Evolutionary conservation across 2,888 invertebrate genomes (phyloP), one percentile per base, ranked within the genome.

Genomic region (Limnephilus lunatus): DNA sequence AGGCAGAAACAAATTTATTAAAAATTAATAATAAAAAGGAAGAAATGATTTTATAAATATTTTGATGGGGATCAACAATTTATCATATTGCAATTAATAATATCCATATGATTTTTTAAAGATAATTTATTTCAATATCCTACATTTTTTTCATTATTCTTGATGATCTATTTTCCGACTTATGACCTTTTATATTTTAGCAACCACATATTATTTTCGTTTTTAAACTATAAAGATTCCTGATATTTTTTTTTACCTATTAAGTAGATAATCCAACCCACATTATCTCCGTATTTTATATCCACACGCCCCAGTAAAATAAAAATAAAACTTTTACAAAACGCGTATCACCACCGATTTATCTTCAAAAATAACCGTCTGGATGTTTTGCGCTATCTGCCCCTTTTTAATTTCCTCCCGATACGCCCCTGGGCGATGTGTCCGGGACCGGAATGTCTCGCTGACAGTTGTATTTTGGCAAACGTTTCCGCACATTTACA

Each of bases 391-490:
- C 81, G 25, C 68, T 68, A 68, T 68, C 68, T 68, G 68, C 68
- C 44, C 91, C 89, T 91, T 92, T 91, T 81, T 91, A 91, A 92
- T 92, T 92, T 92, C 92, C 92, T 90, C 85, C 68, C 68, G 87
- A 53, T 30, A 82, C 92, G 92, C 81, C 91, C 88, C 91, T 92
- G 86, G 90, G n/a, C 86, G 12, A 86, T 89, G 91, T 89, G 89
- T 89, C 80, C 82, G 91, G 89, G 85, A 82, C 89, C 92, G 92
- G 92, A 92, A 93, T 86, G 91, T 92, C 91, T 81, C 91, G 92
- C 90, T 93, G 93, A 93, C 93, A 91, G 92, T 91, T 87, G 93
- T 82, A 93, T 93, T 93, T 93, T 91, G 93, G 93, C 92, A 93
- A 86, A 90, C 89, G 88, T 90, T 92, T 92, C 92, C 92, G 91